Base-by-base conservation (phyloP, 2,113 vertebrate genomes). In the Myiopsitta monachus region DNA sequence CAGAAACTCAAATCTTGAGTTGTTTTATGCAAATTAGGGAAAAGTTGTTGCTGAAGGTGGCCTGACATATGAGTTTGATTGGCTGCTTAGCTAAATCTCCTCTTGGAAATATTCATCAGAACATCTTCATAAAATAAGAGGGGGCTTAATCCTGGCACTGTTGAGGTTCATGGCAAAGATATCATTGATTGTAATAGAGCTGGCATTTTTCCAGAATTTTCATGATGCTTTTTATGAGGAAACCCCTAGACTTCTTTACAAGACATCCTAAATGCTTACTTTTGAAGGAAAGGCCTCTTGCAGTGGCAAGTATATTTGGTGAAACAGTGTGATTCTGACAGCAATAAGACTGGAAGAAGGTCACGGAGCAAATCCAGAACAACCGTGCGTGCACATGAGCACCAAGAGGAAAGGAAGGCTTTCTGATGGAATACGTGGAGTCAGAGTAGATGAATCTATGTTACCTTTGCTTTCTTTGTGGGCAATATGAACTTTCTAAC, bases 1-100 rank as follows among this genome's bases (percentile, higher is more conserved):
- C 59, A 84, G 87, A 94, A 96, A 91, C 52, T 85, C 49, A 76
- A 73, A 85, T 87, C 49, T 83, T 49, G 73, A 79, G 54, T 85
- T 0, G 3, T 54, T 88, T 96, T 73, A 87, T 84, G 74, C 47
- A 89, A 91, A 95, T 87, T 49, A 69, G 21, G 62, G 41, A 51
- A 78, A 92, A 92, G 26, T 31, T 6, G 4, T 54, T 46, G 16
- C 57, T 80, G 49, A 87, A 51, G 30, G 67, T 77, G 38, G n/a
- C 38, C 44, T 59, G 54, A 41, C 18, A 23, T 55, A 41, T 27
- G 14, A 31, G 94, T 91, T 92, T 72, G 21, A 55, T 82, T 83
- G 55, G 33, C 61, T 83, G 7, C 30, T 78, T 84, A 62, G 26
- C 52, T 80, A 90, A 91, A 79, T 21, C 31, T 90, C 30, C 23